Evolutionary conservation across 1,140 invertebrate species (phyloP), one percentile per base, ranked within the genome.

Genomic region (Brachionus paranguensis): DNA sequence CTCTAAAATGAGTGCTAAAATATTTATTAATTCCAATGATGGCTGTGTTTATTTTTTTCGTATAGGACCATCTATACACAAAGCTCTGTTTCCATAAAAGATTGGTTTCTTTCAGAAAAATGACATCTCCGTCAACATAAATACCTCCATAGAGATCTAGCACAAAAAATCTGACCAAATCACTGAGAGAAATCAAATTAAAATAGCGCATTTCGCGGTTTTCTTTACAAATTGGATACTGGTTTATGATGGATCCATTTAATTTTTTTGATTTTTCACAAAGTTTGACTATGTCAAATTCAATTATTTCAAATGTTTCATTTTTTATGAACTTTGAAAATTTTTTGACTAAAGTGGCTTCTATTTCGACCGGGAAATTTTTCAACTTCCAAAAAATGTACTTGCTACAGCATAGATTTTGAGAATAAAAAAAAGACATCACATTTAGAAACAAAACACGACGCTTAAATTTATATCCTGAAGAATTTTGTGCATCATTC

Each of bases 41-140:
- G 12, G 78, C 78, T 0, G 78, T 81, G n/a, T 81, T 81, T 8
- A 41, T 29, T 60, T 81, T 24, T 8, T 81, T 20, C 2, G 53
- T 60, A 47, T 64, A 81, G 3, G 78, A 81, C 78, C 78, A 81
- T 60, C n/a, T 37, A 68, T 81, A 81, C n/a, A 53, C 78, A 45
- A 81, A 81, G 45, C 27, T 81, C 37, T 68, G 7, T 12, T n/a
- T 17, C 76, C 76, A 79, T 11, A 79, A 64, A 27, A 79, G 37
- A 53, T 50, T 29, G 0, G 37, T 79, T 2, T 79, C 76, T 14
- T 43, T 53, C 14, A 79, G 37, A 64, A 47, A 79, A n/a, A 79
- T 79, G 12, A 79, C 76, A 64, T 79, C 76, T 14, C 76, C 76
- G 43, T 79, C 76, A 14, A 47, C 47, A 41, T 79, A 79, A 43